phyloP scores from a whole-genome alignment of 2,797 vertebrate species.

The Lerista edwardsae region DNA sequence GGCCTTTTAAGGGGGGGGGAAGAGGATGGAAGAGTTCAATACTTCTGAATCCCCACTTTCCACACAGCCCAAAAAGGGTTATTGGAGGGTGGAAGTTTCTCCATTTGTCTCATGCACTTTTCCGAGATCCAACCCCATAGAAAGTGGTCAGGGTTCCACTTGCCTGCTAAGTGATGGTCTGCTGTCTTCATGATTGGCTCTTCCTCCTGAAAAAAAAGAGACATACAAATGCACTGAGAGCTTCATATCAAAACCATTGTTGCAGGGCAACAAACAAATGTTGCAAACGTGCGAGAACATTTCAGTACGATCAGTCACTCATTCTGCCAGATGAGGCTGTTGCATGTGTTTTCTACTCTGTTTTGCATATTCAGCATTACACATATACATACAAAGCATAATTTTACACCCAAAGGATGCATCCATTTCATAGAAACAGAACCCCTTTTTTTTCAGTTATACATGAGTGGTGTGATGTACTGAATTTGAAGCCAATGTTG shows the following conservation, averaged over 20 bases:
- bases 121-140: not conserved
- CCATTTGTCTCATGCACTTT: no score
- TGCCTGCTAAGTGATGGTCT: not conserved
- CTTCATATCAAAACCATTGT: not conserved
- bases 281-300: accelerated
- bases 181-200: not conserved
- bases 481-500: not conserved
- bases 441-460: not conserved
- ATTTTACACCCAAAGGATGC: not conserved
- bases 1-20: no score
- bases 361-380: not conserved
- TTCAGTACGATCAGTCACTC: not conserved
- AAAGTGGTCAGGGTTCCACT: not conserved
- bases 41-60: not conserved
- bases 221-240: not conserved
- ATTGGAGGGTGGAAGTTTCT: no score
- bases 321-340: not conserved
- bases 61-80: not conserved
- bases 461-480: not conserved
- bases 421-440: not conserved
- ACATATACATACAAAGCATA: not conserved
- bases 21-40: no score
- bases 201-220: constrained; percentile 29
- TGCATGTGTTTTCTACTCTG: not conserved
- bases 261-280: no score